Conservation (phyloP, 2,113 vertebrate genomes). For the Bubo scandiacus region DNA sequence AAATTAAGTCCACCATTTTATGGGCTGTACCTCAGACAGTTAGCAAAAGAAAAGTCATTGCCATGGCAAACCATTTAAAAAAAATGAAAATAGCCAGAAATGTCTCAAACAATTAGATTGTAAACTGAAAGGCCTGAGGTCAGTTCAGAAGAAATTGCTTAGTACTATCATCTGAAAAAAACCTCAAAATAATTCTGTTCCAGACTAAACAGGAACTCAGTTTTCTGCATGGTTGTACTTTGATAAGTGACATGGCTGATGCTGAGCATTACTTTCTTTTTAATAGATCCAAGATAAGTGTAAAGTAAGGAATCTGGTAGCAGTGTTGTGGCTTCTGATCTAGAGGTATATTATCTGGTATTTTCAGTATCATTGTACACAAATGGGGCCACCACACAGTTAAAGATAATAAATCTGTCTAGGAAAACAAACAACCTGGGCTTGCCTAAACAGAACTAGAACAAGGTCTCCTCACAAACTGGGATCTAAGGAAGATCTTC, state of each 20-base stretch:
- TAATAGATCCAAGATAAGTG: not conserved
- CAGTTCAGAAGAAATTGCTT: not conserved
- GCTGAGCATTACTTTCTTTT: not conserved
- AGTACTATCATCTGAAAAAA: not conserved
- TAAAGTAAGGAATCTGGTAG: not conserved
- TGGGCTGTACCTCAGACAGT: not conserved
- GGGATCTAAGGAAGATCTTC: not conserved
- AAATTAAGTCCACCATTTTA: not conserved
- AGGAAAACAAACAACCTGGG: not conserved
- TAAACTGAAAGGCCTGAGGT: not conserved
- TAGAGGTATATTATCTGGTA: not conserved
- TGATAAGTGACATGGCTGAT: not conserved
- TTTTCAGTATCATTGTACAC: not conserved
- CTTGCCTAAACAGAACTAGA: not conserved
- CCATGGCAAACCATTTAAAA: not conserved
- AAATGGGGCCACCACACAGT: not conserved
- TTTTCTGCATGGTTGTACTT: not conserved
- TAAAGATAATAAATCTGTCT: not conserved
- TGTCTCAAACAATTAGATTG: not conserved
- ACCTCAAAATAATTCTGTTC: not conserved
- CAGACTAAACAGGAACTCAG: not conserved
- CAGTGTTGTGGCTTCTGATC: not conserved
- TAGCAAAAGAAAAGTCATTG: not conserved
- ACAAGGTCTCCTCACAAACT: not conserved
- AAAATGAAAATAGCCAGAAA: not conserved